Evolutionary conservation across 53 echinoderm and acorn worm genomes (phyloP), one percentile per base, ranked within the genome.

Genomic region (Glandiceps talaboti): DNA sequence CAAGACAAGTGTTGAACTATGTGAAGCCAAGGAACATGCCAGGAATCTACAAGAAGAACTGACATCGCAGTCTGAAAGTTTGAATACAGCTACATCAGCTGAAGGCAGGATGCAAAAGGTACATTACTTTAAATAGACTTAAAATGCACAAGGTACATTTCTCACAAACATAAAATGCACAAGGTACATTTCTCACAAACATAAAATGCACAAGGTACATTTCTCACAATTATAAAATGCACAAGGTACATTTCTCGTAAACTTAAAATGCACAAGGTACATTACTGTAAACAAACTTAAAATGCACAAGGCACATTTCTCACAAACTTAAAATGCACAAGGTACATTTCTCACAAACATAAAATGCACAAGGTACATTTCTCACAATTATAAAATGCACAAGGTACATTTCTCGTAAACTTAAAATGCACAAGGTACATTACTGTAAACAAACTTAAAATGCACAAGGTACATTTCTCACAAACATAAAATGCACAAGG

Each of bases 31-130:
- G 33, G 94, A 89, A 25, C 31, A 73, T 75, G 91, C 93, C 31
- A 72, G 33, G 14, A 77, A 82, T 73, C 82, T 97, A 80, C 76
- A 79, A 26, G 84, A 97, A 33, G 87, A 97, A 31, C 86, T 97
- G 14, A 83, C 91, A 45, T 81, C 91, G 26, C 99, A 97, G 86
- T 88, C 89, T 75, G 78, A 85, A 32, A 81, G 90, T 29, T 45
- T 45, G 64, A 20, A 45, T 12, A 12, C 64, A 12, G 64, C 6
- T 20, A 6, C 20, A 20, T 12, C 64, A 20, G 64, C 64, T 12
- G 64, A 45, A 6, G 6, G 6, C 20, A 45, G 64, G 64, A 45
- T 45, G 6, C 64, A 45, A 45, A 45, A 45, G 64, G 64, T 45
- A 45, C 6, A 45, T 45, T 12, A 45, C 64, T n/a, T n/a, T n/a